A percentile compares a stretch with the other conserved stretches of the same genome.
Evolutionary conservation across 2,797 vertebrate species (phyloP).

Genomic region (Cyclopterus lumpus): DNA sequence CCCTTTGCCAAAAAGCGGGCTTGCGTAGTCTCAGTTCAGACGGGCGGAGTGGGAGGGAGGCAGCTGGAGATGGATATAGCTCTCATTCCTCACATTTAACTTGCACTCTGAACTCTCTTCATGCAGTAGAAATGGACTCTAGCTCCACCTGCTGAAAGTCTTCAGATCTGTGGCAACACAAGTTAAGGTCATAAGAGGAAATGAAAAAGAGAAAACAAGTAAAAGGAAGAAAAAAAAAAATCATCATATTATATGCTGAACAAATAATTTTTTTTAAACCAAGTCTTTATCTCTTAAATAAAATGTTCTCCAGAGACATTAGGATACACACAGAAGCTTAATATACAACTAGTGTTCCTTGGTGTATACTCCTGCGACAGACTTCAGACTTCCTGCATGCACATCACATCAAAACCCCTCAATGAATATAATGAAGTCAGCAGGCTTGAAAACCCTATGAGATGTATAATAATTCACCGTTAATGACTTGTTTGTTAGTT

Average conservation of each 20-base stretch:
- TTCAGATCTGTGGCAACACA: not conserved
- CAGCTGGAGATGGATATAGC: conserved; percentile 22
- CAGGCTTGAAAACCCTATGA: conserved; percentile 25
- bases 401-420: conserved; percentile 50
- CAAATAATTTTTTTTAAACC: not conserved
- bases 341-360: conserved; percentile 12
- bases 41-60: conserved; percentile 27
- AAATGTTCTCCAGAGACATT: not conserved
- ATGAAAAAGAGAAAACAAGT: not conserved
- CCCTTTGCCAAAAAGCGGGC: no score
- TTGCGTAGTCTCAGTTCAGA: no score
- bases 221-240: not conserved
- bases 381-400: conserved; percentile 18
- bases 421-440: conserved; percentile 49
- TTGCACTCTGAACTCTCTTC: conserved; percentile 30
- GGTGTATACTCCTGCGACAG: conserved; percentile 24
- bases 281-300: conserved; percentile 22
- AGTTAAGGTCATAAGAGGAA: not conserved
- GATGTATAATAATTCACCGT: conserved; percentile 44
- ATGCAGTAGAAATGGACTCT: not conserved
- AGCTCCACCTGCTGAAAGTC: conserved; percentile 32
- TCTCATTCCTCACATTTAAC: conserved; percentile 42
- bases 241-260: not conserved
- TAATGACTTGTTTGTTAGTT: conserved; percentile 58
- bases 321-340: conserved; percentile 4